phyloP scores from a whole-genome alignment of 2,888 invertebrate genomes.

The Dyspetes luteomarginatus region DNA sequence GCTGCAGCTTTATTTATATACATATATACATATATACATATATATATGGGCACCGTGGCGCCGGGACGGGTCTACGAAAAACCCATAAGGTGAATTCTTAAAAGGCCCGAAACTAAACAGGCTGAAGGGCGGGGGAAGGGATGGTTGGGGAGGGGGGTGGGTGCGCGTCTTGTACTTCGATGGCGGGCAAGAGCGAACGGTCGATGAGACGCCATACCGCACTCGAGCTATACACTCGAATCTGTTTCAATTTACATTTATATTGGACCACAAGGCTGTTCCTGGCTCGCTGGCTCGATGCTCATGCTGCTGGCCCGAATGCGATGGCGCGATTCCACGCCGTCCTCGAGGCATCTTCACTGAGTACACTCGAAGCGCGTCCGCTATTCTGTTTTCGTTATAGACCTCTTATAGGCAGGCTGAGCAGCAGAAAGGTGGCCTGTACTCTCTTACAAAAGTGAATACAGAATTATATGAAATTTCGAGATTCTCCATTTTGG shows the following conservation, averaged over 20 bases:
- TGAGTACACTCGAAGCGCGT: constrained; percentile 34
- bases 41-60: neutral
- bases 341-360: constrained; percentile 68
- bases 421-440: too few species aligned
- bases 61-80: neutral
- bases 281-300: constrained; percentile 41
- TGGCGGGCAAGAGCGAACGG: constrained; percentile 48
- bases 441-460: too few species aligned
- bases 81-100: constrained; percentile 49
- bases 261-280: constrained; percentile 80
- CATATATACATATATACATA: neutral
- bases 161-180: constrained; percentile 14
- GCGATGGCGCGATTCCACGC: constrained; percentile 72
- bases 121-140: too few species aligned
- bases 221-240: constrained; percentile 74
- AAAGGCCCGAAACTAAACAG: constrained; percentile 48
- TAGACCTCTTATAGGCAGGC: too few species aligned
- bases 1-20: neutral
- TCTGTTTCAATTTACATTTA: constrained; percentile 83
- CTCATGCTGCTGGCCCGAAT: constrained; percentile 60
- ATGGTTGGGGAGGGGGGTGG: too few species aligned
- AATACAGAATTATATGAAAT: too few species aligned
- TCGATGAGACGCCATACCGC: constrained; percentile 36
- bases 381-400: constrained; percentile 12
- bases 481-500: too few species aligned